Evolutionary conservation across 2,797 vertebrate genomes (phyloP).

Genomic region (Neoniphon sammara): DNA sequence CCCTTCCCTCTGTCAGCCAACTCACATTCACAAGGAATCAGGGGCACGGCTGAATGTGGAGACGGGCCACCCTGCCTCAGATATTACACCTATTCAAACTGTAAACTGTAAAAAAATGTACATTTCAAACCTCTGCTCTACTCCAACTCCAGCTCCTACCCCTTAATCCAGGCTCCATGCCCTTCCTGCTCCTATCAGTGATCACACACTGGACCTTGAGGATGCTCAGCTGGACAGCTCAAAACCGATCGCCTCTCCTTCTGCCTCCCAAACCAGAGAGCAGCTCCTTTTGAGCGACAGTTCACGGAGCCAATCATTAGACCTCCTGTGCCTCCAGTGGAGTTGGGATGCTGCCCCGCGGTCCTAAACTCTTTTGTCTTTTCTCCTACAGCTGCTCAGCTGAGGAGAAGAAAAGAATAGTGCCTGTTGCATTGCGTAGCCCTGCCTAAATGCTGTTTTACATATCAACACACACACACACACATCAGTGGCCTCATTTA

Average conservation of each 20-base stretch:
- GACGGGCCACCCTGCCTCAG: neutral
- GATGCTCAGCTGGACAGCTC: too few relatives aligned
- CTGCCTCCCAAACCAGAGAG: neutral
- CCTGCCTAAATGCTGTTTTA: conserved; percentile 2
- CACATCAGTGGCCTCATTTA: conserved; percentile 19
- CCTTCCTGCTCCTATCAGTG: too few relatives aligned
- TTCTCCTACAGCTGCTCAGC: neutral
- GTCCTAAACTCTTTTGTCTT: neutral
- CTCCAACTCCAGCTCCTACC: too few relatives aligned
- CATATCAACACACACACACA: neutral
- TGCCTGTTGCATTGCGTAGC: conserved; percentile 21
- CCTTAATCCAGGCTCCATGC: too few relatives aligned
- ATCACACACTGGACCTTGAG: too few relatives aligned
- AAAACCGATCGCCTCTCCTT: neutral
- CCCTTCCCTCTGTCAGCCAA: conserved; percentile 3
- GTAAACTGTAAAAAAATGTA: neutral
- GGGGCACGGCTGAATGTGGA: neutral
- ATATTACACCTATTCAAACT: conserved; percentile 10
- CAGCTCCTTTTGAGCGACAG: neutral
- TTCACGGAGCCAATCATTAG: neutral
- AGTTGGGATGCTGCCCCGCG: conserved; percentile 1
- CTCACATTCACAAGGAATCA: conserved; percentile 22
- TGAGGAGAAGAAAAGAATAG: conserved; percentile 4
- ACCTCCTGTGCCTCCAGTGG: neutral
- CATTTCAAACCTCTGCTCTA: neutral